Conservation (phyloP, 1,140 invertebrate species). For the fruit fly (Drosophila melanogaster) region Release_6_plus_ISO1_MT NT_033777.3:6411001-6411500, state of each 20-base stretch:
- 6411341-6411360: too few species aligned
- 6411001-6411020: not conserved
- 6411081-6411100: constrained; percentile 49
- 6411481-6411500: too few species aligned
- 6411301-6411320: not conserved
- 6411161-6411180: constrained; percentile 32
- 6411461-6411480: too few species aligned
- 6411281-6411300: not conserved
- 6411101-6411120: constrained; percentile 35
- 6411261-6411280: constrained; percentile 1
- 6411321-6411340: too few species aligned
- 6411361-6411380: too few species aligned
- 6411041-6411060: not conserved
- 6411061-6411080: constrained; percentile 43
- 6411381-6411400: too few species aligned
- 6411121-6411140: constrained; percentile 42
- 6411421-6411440: too few species aligned
- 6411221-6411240: constrained; percentile 35
- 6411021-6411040: not conserved
- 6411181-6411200: constrained; percentile 31
- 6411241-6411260: constrained; percentile 5
- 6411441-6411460: too few species aligned
- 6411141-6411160: constrained; percentile 20
- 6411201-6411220: constrained; percentile 35
- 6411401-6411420: too few species aligned